Base-by-base conservation (phyloP, 2,888 invertebrate genomes). In the Stomorhina lunata region DNA sequence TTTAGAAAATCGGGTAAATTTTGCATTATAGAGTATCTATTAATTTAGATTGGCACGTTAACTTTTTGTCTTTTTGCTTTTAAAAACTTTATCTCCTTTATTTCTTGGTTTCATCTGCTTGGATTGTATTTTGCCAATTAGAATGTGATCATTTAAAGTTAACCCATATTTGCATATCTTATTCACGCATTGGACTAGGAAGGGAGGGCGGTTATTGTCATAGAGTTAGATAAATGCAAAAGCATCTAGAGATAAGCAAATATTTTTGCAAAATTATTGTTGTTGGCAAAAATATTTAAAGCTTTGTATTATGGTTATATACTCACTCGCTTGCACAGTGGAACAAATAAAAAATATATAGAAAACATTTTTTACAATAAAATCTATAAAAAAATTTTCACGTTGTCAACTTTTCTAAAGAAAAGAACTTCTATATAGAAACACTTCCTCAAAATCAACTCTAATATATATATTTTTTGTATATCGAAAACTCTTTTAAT, bases 121-220 rank as follows among this genome's bases (percentile, higher is more conserved):
- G 37, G 25, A 61, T 40, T 61, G 61, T 63, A 12, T 43, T n/a
- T n/a, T 50, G 61, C 61, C 59, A 80, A 80, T 80, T 80, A 73
- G 73, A 66, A 68, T 73, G 66, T 34, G 48, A 48, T 53, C 40
- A 68, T 29, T 37, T 69, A 68, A 76, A 57, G 29, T 45, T 68
- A 66, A 59, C 65, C 48, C 68, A 53, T 68, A 80, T 78, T 63
- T 78, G 61, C 68, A 69, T 57, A 61, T 40, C 15, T 25, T 37
- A 78, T 68, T 63, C 12, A 45, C 43, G 27, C 43, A 27, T 29
- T 22, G 25, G 12, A 59, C 25, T 20, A 9, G n/a, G 22, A 25
- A 59, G 25, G 25, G 25, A 7, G n/a, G n/a, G n/a, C n/a, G n/a
- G n/a, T n/a, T n/a, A n/a, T 4, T 9, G 12, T 50, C 9, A 25